Evolutionary conservation across 2,888 invertebrate species (phyloP).

Genomic region (Stenoptilia bipunctidactyla): DNA sequence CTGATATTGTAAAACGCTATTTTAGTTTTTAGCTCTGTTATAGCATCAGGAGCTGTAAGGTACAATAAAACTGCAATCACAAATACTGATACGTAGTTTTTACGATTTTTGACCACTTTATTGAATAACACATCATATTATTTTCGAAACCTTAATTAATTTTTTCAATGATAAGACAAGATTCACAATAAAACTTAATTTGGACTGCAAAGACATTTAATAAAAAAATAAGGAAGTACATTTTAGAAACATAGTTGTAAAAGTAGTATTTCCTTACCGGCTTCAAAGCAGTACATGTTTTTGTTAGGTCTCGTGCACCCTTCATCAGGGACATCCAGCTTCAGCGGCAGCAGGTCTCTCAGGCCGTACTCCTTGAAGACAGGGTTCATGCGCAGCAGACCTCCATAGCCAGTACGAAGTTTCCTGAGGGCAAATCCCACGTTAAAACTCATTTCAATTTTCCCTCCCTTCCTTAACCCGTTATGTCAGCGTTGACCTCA

Average conservation of each 20-base stretch:
- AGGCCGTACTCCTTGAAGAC: slow-evolving; percentile 89
- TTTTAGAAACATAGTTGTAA: neutral
- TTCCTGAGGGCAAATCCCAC: slow-evolving; percentile 62
- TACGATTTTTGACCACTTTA: too few relatives aligned
- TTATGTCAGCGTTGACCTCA: too few relatives aligned
- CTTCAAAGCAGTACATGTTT: slow-evolving; percentile 94
- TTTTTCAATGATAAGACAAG: neutral
- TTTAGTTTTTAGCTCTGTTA: too few relatives aligned
- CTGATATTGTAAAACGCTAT: too few relatives aligned
- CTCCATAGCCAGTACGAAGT: slow-evolving; percentile 84
- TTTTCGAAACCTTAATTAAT: too few relatives aligned
- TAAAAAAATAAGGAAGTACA: slow-evolving; percentile 2
- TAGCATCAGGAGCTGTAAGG: too few relatives aligned
- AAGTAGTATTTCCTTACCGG: slow-evolving; percentile 70
- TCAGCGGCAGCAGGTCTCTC: slow-evolving; percentile 88
- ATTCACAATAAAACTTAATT: neutral
- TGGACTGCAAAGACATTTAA: neutral
- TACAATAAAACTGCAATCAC: too few relatives aligned
- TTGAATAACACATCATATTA: too few relatives aligned
- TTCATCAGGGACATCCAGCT: slow-evolving; percentile 91
- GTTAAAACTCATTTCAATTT: neutral
- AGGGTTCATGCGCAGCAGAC: slow-evolving; percentile 88
- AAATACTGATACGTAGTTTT: too few relatives aligned
- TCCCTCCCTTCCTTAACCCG: too few relatives aligned
- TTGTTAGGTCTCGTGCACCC: slow-evolving; percentile 91